phyloP scores from a whole-genome alignment of 2,888 invertebrate species.

The Agrilus biguttatus region DNA sequence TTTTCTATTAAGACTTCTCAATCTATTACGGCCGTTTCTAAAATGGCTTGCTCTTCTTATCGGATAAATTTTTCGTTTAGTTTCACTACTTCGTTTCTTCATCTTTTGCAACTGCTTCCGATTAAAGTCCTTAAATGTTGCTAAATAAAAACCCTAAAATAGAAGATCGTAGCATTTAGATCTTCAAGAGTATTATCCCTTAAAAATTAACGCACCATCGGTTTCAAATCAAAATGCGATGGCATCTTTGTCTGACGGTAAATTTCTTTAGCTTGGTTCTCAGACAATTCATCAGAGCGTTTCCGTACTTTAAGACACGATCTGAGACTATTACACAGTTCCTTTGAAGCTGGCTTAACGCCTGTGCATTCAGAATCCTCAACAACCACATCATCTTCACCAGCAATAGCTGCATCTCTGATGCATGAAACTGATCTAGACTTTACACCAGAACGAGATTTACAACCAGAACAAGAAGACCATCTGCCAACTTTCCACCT shows the following conservation, averaged over 20 bases:
- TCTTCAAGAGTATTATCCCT: too few relatives aligned
- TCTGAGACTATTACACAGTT: constrained; percentile 26
- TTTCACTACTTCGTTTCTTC: too few relatives aligned
- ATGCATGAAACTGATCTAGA: constrained; percentile 36
- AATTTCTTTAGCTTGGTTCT: constrained; percentile 19
- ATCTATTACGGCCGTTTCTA: too few relatives aligned
- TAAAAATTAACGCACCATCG: too few relatives aligned
- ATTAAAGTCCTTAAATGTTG: too few relatives aligned
- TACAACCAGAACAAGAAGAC: constrained; percentile 45
- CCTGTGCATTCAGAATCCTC: constrained; percentile 24
- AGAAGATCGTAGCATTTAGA: too few relatives aligned
- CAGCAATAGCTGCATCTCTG: constrained; percentile 27
- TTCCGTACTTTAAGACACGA: constrained; percentile 22
- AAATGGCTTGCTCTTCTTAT: too few relatives aligned
- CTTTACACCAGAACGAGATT: constrained; percentile 30
- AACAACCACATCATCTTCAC: constrained; percentile 32
- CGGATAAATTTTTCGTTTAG: too few relatives aligned
- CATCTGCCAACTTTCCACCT: constrained; percentile 52
- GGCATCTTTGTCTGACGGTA: constrained; percentile 20
- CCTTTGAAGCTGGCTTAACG: constrained; percentile 20
- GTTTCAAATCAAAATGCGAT: too few relatives aligned
- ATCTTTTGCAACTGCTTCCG: too few relatives aligned
- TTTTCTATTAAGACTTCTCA: too few relatives aligned
- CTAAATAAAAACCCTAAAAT: too few relatives aligned
- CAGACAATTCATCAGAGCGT: constrained; percentile 15